Conservation (phyloP, 2,888 invertebrate species). For the Balanococcus diminutus region DNA sequence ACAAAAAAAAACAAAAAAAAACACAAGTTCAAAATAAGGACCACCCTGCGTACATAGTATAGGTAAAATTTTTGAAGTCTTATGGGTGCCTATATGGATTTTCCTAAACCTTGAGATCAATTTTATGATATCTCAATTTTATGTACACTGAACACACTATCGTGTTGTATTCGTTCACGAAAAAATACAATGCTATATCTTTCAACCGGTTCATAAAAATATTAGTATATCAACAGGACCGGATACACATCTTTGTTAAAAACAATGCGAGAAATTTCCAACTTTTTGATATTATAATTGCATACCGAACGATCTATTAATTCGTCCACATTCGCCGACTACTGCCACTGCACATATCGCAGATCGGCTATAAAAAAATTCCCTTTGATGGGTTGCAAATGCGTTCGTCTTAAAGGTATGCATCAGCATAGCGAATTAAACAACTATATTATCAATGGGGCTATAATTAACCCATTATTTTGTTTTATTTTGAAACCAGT, state of each 20-base stretch:
- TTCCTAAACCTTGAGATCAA: too few species aligned
- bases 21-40: too few species aligned
- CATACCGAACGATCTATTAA: background rate
- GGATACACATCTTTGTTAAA: background rate
- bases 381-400: background rate
- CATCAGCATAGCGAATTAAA: background rate
- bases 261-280: background rate
- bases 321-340: background rate
- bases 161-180: too few species aligned
- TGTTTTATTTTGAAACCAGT: background rate
- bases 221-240: background rate
- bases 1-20: too few species aligned
- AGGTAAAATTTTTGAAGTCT: too few species aligned
- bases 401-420: background rate
- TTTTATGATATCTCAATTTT: too few species aligned
- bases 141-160: too few species aligned
- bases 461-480: slow-evolving; percentile 13
- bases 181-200: too few species aligned
- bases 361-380: background rate
- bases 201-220: background rate
- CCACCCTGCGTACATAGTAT: too few species aligned
- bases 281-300: background rate
- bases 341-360: background rate
- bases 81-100: too few species aligned
- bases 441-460: background rate